Base-by-base conservation (phyloP, 2,888 invertebrate species). In the Caenorhabditis wallacei region DNA sequence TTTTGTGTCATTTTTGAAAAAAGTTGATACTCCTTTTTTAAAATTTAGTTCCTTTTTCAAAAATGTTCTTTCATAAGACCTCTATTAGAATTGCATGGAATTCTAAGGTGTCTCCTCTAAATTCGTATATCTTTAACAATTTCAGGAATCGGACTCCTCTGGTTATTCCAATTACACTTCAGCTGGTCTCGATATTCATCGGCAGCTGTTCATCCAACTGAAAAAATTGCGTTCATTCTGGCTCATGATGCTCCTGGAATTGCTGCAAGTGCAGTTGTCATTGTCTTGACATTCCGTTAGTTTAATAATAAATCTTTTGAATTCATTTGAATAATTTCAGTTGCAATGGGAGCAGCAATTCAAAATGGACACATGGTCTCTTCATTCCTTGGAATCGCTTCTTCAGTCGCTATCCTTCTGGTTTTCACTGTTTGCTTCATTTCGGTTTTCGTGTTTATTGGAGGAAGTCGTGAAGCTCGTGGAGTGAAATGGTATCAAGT, bases 401-500 rank as follows among this genome's bases (percentile, higher is more conserved):
- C 88, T 18, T 84, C 85, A 1, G 76, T 90, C 20, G 83, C 86
- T n/a, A 84, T 87, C 20, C 70, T 91, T 24, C 48, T 89, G 24
- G 63, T 88, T 35, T 88, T 91, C 69, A 68, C 84, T 26, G 54
- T 89, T 11, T 83, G 89, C 59, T 89, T 86, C 78, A 72, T 90
- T 22, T 84, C 89, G 2, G 90, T 91, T 10, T 88, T 88, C 74
- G 84, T 91, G 59, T 91, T 86, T 63, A 63, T 84, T 2, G 80
- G 80, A 40, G 90, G 88, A 10, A 80, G 87, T 64, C 84, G 91
- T 7, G 91, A 92, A 70, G 85, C 90, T 11, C 82, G 89, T 51
- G 92, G 91, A 70, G 82, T 89, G 68, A 92, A 91, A 84, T 92
- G 91, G 91, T 92, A 83, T 80, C 88, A 89, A 59, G 80, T 88